Conservation (phyloP, 2,797 vertebrate species). For the Phrynocephalus guinanensis region DNA sequence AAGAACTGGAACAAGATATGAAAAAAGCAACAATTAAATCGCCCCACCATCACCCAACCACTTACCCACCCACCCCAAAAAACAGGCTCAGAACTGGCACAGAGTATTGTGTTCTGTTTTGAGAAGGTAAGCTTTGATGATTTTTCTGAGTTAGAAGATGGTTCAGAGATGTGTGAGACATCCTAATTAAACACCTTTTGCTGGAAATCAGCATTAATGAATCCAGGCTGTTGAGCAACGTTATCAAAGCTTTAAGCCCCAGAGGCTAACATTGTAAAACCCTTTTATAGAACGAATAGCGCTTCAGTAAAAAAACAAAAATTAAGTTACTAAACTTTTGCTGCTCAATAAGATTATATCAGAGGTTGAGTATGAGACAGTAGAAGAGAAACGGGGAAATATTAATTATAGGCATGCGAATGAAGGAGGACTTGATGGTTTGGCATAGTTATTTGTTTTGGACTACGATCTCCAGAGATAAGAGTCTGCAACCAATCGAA, state of each 20-base stretch:
- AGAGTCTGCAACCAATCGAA: no score
- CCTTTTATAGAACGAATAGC: slow-evolving; percentile 48
- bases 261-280: slow-evolving; percentile 50
- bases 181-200: slow-evolving; percentile 85
- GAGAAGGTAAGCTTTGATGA: slow-evolving; percentile 35
- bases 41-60: no score
- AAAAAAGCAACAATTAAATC: no score
- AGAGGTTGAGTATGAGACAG: neutral
- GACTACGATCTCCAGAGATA: no score
- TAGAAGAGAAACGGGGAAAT: neutral
- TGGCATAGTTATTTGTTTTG: no score
- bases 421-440: no score
- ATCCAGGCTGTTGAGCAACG: slow-evolving; percentile 54
- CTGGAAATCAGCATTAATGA: slow-evolving; percentile 66
- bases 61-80: slow-evolving; percentile 1
- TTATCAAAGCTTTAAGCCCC: slow-evolving; percentile 65
- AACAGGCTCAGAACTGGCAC: slow-evolving; percentile 50
- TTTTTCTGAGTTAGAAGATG: slow-evolving; percentile 77
- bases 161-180: slow-evolving; percentile 76
- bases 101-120: neutral
- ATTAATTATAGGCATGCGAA: neutral
- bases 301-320: slow-evolving; percentile 29
- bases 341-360: slow-evolving; percentile 45
- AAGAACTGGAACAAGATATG: no score
- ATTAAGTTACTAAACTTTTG: slow-evolving; percentile 43